These are phyloP conservation scores for Pegea sp. DNA, from an alignment of 23 tunicate genomes.

Conservation along the genomic window DNA sequence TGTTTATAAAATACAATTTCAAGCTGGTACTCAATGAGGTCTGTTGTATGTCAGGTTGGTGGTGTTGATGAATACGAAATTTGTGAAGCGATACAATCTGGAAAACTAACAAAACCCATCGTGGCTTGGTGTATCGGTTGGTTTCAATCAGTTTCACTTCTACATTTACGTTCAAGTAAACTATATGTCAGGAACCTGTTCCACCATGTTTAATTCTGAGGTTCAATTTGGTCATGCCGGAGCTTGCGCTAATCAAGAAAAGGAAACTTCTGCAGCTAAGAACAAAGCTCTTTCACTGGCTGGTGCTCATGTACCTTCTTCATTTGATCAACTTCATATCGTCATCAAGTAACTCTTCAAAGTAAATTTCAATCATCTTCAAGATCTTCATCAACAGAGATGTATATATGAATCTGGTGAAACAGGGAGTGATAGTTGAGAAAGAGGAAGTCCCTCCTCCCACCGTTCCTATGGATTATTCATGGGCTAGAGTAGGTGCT, in stretches of 20 bases:
- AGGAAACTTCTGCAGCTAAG: conserved; percentile 88
- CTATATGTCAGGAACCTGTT: conserved; percentile 53
- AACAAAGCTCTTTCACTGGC: conserved; percentile 72
- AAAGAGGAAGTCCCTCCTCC: conserved; percentile 95
- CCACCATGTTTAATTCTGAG: conserved; percentile 90
- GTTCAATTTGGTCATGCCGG: conserved; percentile 99
- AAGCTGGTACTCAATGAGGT: not conserved
- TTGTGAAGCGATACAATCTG: conserved; percentile 57
- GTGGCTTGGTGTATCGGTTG: conserved; percentile 99
- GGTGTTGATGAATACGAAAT: conserved; percentile 89
- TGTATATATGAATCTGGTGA: conserved; percentile 50
- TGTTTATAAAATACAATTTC: not conserved
- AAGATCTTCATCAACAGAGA: conserved; percentile 12
- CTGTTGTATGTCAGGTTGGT: conserved; percentile 44
- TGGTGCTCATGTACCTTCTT: conserved; percentile 71
- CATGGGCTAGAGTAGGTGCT: conserved; percentile 84
- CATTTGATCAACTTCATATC: conserved; percentile 56
- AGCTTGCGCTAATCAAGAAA: conserved; percentile 68
- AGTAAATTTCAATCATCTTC: not conserved
- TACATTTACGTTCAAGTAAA: not conserved
- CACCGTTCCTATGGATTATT: conserved; percentile 97
- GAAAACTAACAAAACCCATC: conserved; percentile 61
- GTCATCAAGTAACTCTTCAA: conserved; percentile 23
- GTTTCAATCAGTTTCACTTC: not conserved
- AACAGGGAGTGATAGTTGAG: conserved; percentile 34